Evolutionary conservation across 2,888 invertebrate genomes (phyloP), one percentile per base, ranked within the genome.

Genomic region (Crematogaster levior): DNA sequence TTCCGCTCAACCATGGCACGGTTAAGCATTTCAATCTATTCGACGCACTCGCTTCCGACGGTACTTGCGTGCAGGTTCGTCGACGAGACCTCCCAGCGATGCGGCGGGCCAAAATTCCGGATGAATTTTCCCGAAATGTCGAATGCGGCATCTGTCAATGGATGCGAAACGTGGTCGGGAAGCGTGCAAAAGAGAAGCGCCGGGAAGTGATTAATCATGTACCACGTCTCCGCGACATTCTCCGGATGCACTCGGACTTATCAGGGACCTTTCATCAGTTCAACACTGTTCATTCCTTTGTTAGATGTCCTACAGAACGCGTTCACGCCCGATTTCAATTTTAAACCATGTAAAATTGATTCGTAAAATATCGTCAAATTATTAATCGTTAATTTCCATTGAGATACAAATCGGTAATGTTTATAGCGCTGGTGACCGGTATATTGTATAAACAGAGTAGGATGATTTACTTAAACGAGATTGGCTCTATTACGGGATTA

Each of bases 11-110:
- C 63, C 51, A 27, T 66, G 51, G n/a, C n/a, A n/a, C n/a, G n/a
- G 46, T 75, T 81, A 63, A 85, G 72, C 75, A 70, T 85, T 85
- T 83, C 83, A 73, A 83, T 83, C 48, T 77, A 60, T 70, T 60
- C 70, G 51, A 75, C 40, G 77, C 60, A 84, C 77, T 58, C 70
- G 72, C 65, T 77, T 63, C 24, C 65, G 56, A 65, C 48, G 10
- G 43, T 65, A 66, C 60, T 37, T 48, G 27, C 81, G 46, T 24
- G 51, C 37, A 12, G 37, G n/a, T 51, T 18, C 27, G 46, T 56
- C 65, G 24, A 34, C 27, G 66, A 30, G 43, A 27, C 48, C 77
- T 77, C 66, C 18, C 66, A 77, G 51, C 74, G 53, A 81, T 27
- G 73, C 60, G 43, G 60, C 15, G 21, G 46, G 24, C 5, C 40